Conservation (phyloP, 2,113 vertebrate genomes). For the Toxotes jaculatrix region DNA sequence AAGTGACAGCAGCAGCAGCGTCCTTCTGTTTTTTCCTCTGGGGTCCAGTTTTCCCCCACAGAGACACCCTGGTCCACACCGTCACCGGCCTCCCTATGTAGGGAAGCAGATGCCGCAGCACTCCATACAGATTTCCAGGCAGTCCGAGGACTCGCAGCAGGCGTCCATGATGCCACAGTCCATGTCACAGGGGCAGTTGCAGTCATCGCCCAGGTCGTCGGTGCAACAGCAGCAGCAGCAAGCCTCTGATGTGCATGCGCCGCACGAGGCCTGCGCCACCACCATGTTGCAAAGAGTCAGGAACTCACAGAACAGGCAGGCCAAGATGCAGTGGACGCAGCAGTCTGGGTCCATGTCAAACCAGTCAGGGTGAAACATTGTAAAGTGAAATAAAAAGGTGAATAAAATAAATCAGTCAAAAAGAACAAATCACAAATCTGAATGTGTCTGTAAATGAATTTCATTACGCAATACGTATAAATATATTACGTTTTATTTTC, state of each 20-base stretch:
- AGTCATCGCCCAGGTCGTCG: constrained; percentile 91
- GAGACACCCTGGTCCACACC: neutral
- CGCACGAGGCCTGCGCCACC: constrained; percentile 93
- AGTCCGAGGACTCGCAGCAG: constrained; percentile 98
- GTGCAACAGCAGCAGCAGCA: constrained; percentile 97
- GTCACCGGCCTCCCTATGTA: constrained; percentile 81
- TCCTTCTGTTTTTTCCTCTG: constrained; percentile 45
- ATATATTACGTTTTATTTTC: neutral
- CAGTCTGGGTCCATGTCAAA: constrained; percentile 86
- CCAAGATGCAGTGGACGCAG: constrained; percentile 97
- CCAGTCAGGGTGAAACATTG: constrained; percentile 14
- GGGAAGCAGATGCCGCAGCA: constrained; percentile 99
- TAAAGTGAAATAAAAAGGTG: constrained; percentile 5
- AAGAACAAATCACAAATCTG: neutral
- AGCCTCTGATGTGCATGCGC: constrained; percentile 90
- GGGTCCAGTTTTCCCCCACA: constrained; percentile 35
- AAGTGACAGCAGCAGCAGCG: constrained; percentile 52
- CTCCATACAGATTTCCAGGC: constrained; percentile 99
- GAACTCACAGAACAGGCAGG: constrained; percentile 99
- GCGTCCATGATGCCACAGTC: constrained; percentile 99
- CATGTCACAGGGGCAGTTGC: constrained; percentile 86
- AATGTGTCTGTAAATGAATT: neutral
- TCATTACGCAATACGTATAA: neutral
- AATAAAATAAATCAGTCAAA: constrained; percentile 8
- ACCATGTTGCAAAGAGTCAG: constrained; percentile 96